A percentile compares a stretch with the other conserved stretches of the same genome.
phyloP scores from a whole-genome alignment of 2,113 vertebrate species.

The Trematocara variabile region DNA sequence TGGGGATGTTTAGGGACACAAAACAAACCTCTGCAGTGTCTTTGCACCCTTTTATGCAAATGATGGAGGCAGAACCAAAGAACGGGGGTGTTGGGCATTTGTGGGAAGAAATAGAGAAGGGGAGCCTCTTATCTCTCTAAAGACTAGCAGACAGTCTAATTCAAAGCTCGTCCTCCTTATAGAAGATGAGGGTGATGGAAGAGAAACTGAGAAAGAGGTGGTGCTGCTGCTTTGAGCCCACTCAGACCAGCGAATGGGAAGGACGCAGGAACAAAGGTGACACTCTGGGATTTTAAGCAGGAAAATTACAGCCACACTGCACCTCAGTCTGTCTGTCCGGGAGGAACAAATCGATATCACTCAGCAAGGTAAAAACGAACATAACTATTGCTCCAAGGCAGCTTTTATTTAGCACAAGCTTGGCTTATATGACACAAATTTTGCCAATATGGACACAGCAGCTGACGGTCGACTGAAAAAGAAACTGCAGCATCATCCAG shows the following conservation, averaged over 20 bases:
- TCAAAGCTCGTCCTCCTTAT: neutral
- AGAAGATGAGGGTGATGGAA: neutral
- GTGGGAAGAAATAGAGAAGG: neutral
- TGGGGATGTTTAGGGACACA: neutral
- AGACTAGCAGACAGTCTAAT: neutral
- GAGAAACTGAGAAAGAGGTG: neutral
- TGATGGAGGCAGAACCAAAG: conserved; percentile 17
- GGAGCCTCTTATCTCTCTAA: neutral
- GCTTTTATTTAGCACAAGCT: neutral
- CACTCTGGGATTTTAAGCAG: neutral
- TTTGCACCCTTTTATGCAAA: conserved; percentile 54
- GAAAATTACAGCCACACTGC: neutral
- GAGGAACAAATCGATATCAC: neutral
- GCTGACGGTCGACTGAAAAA: neutral
- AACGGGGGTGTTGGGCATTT: neutral
- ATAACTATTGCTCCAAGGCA: neutral
- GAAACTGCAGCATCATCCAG: neutral
- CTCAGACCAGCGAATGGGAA: neutral
- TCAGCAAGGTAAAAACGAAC: neutral
- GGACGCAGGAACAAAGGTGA: neutral
- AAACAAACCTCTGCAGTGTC: conserved; percentile 47
- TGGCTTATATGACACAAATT: neutral
- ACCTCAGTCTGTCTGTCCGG: neutral
- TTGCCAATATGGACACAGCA: neutral
- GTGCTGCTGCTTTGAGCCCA: neutral